These are phyloP conservation scores for Mastacembelus armatus DNA, from an alignment of 2,797 vertebrate species.

Conservation along the genomic window DNA sequence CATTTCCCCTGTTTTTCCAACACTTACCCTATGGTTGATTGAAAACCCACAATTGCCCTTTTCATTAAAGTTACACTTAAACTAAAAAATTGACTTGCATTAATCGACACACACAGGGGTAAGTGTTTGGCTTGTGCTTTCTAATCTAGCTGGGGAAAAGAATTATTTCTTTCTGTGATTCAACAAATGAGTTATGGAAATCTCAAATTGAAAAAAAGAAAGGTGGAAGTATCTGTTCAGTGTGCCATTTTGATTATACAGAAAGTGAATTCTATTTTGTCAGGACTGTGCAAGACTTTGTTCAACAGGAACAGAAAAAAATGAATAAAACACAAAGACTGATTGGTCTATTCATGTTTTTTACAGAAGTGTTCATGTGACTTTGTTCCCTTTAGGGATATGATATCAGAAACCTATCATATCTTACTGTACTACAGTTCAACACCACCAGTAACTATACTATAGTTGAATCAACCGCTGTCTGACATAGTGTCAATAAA, in stretches of 20 bases:
- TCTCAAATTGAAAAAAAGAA: not conserved
- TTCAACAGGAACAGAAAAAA: not conserved
- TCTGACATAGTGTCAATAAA: too few relatives aligned
- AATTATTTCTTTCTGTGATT: too few relatives aligned
- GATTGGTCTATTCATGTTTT: too few relatives aligned
- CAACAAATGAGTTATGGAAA: not conserved
- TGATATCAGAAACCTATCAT: not conserved
- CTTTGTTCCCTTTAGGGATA: not conserved
- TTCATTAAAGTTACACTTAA: not conserved
- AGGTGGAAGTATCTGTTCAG: not conserved
- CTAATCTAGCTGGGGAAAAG: too few relatives aligned
- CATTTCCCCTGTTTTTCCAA: slow-evolving; percentile 30
- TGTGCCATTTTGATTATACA: not conserved
- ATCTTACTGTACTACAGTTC: too few relatives aligned
- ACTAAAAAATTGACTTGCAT: not conserved
- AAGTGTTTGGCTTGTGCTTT: not conserved
- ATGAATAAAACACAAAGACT: too few relatives aligned
- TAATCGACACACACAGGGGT: not conserved
- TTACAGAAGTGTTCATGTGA: not conserved
- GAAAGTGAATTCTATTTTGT: not conserved
- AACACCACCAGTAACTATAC: not conserved
- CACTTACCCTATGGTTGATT: not conserved
- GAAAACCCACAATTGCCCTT: not conserved
- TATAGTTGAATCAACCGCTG: not conserved
- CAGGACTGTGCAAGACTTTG: not conserved